These are phyloP conservation scores for Alcis repandata DNA, from an alignment of 2,888 invertebrate genomes.

Conservation along the genomic window DNA sequence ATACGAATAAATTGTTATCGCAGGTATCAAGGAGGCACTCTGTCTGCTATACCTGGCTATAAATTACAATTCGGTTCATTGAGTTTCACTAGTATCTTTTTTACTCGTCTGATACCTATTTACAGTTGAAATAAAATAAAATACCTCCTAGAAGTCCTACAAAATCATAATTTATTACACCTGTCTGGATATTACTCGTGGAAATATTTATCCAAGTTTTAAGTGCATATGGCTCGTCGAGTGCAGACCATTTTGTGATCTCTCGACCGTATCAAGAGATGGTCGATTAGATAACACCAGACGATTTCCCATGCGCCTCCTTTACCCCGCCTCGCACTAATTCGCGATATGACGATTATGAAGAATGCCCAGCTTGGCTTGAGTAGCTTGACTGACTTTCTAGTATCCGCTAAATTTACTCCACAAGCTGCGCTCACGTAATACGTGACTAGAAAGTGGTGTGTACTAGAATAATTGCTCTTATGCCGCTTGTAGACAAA, in stretches of 20 bases:
- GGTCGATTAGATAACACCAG: conserved; percentile 70
- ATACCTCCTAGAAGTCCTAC: too few relatives aligned
- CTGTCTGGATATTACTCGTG: neutral
- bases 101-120: too few relatives aligned
- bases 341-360: conserved; percentile 65
- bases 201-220: neutral
- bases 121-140: too few relatives aligned
- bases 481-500: conserved; percentile 54
- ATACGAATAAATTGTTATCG: conserved; percentile 21
- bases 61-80: conserved; percentile 9
- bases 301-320: conserved; percentile 58
- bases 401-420: conserved; percentile 65
- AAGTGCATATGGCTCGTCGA: conserved; percentile 4
- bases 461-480: conserved; percentile 64
- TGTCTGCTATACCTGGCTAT: conserved; percentile 7
- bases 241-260: conserved; percentile 41
- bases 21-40: conserved; percentile 9
- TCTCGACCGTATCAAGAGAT: conserved; percentile 65
- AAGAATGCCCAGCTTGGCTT: conserved; percentile 53
- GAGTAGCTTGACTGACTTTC: conserved; percentile 64
- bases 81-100: too few relatives aligned
- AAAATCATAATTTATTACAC: neutral
- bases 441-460: conserved; percentile 74
- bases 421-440: conserved; percentile 70
- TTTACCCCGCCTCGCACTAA: conserved; percentile 62